A percentile compares a stretch with the other conserved stretches of the same genome.
Conservation (phyloP, 2,797 vertebrate species). For the Syndactyla subalaris region DNA sequence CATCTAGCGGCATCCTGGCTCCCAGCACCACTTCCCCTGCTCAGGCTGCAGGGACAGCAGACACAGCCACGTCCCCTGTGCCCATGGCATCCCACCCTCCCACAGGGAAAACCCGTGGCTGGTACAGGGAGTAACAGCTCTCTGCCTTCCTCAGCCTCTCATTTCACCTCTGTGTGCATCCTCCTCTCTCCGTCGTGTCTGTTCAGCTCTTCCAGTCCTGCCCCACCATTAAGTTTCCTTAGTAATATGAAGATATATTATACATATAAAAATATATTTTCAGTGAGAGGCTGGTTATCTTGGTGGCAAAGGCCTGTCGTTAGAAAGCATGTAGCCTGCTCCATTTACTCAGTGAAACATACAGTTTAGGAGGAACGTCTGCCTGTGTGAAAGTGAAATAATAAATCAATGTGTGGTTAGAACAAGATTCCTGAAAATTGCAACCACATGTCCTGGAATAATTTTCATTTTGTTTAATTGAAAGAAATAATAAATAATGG, state of each 20-base stretch:
- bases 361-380: accelerated
- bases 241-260: background rate
- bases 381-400: background rate
- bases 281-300: background rate
- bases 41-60: background rate
- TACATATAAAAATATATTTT: background rate
- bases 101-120: accelerated
- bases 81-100: accelerated
- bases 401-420: background rate
- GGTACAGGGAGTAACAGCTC: background rate
- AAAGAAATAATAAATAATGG: background rate
- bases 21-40: background rate
- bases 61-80: background rate
- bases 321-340: background rate
- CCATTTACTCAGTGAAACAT: background rate
- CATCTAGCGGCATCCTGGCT: constrained; percentile 23
- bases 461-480: background rate
- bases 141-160: background rate
- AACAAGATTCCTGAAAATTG: background rate
- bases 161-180: accelerated
- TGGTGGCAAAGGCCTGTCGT: background rate
- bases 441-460: background rate
- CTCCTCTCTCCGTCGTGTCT: background rate
- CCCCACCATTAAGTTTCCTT: background rate
- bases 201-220: background rate